Evolutionary conservation across 2,888 invertebrate species (phyloP).

Genomic region (Pristionchus exspectatus): DNA sequence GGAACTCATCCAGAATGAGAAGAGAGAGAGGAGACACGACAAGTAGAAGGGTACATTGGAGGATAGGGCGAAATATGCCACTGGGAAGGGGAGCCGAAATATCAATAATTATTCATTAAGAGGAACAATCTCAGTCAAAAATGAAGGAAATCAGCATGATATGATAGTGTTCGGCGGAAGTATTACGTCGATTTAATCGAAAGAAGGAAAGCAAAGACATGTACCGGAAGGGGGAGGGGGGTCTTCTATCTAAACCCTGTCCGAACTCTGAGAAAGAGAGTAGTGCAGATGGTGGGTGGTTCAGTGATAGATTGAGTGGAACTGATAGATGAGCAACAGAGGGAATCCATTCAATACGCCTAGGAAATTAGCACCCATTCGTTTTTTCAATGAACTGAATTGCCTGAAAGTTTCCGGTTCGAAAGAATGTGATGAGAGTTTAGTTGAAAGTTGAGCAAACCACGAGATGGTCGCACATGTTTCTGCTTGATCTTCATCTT

Average conservation of each 20-base stretch:
- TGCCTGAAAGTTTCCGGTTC: background rate
- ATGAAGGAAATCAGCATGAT: no score
- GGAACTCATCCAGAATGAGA: slow-evolving; percentile 9
- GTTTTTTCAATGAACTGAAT: background rate
- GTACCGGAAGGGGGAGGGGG: no score
- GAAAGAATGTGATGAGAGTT: background rate
- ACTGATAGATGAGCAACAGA: slow-evolving; percentile 12
- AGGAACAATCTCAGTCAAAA: no score
- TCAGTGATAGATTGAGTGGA: slow-evolving; percentile 38
- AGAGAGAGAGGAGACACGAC: background rate
- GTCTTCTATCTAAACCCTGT: background rate
- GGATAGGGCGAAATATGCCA: no score
- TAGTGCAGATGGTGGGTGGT: slow-evolving; percentile 6
- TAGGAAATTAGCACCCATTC: slow-evolving; percentile 8
- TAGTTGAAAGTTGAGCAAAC: background rate
- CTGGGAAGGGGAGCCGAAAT: no score
- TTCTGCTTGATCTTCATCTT: background rate
- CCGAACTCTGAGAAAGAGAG: background rate
- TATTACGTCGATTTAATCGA: no score
- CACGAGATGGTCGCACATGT: slow-evolving; percentile 5
- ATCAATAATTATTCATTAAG: no score
- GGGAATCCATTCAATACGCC: background rate
- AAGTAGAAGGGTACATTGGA: background rate
- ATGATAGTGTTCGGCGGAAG: no score
- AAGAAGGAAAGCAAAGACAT: no score